Evolutionary conservation across 2,888 invertebrate genomes (phyloP).

Genomic region (Meteorus colon): DNA sequence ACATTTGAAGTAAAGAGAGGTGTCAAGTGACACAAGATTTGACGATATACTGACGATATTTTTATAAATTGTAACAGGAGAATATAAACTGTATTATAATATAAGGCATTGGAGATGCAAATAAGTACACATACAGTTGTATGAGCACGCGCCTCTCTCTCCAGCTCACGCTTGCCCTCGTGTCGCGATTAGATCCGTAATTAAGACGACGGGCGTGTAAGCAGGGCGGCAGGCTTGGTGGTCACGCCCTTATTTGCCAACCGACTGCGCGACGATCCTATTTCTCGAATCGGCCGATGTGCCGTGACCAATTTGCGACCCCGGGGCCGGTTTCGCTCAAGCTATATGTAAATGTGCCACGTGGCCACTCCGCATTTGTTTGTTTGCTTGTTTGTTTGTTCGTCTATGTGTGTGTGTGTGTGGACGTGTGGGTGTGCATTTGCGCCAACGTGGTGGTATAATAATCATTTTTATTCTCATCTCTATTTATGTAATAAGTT

Average conservation of each 20-base stretch:
- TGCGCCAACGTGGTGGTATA: no score
- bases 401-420: no score
- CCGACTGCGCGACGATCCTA: slow-evolving; percentile 41
- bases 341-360: slow-evolving; percentile 11
- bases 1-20: neutral
- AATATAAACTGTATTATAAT: slow-evolving; percentile 8
- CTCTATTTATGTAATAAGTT: neutral
- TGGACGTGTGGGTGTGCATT: no score
- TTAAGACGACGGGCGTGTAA: slow-evolving; percentile 46
- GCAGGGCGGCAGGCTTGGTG: slow-evolving; percentile 36
- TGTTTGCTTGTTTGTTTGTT: neutral
- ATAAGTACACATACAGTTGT: slow-evolving; percentile 6
- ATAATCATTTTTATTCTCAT: neutral
- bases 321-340: slow-evolving; percentile 6
- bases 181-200: slow-evolving; percentile 50
- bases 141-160: slow-evolving; percentile 20
- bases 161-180: slow-evolving; percentile 20
- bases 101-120: slow-evolving; percentile 8
- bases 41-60: neutral
- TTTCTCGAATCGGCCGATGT: slow-evolving; percentile 37
- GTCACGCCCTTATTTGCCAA: slow-evolving; percentile 52
- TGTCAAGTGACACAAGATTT: slow-evolving; percentile 5
- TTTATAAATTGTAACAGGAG: slow-evolving; percentile 22
- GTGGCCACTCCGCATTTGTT: slow-evolving; percentile 12
- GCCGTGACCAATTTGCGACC: slow-evolving; percentile 44